These are phyloP conservation scores for Diadophis punctatus DNA, from an alignment of 2,113 vertebrate genomes.

Conservation along the genomic window DNA sequence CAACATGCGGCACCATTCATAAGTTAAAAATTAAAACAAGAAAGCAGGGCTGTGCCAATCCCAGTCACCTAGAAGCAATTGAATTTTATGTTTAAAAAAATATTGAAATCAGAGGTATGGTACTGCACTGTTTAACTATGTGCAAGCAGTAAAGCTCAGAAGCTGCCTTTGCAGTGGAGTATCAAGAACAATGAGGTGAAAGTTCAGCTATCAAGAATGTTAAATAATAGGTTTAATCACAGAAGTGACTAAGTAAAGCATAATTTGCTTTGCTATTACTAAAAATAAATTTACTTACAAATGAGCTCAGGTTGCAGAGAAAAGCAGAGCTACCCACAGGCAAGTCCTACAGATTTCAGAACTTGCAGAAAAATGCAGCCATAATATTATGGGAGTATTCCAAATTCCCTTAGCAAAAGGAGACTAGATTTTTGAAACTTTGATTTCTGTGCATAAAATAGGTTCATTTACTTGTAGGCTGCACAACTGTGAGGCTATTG, in stretches of 20 bases:
- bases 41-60: slow-evolving; percentile 75
- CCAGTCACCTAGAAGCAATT: slow-evolving; percentile 72
- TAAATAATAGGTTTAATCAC: slow-evolving; percentile 22
- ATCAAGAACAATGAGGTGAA: slow-evolving; percentile 27
- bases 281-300: neutral
- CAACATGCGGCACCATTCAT: slow-evolving; percentile 80
- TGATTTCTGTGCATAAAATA: neutral
- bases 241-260: slow-evolving; percentile 21
- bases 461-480: neutral
- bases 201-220: slow-evolving; percentile 10
- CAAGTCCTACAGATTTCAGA: slow-evolving; percentile 4
- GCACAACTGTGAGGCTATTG: slow-evolving; percentile 18
- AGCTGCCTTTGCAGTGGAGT: slow-evolving; percentile 44
- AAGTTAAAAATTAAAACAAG: slow-evolving; percentile 69
- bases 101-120: slow-evolving; percentile 59
- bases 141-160: slow-evolving; percentile 52
- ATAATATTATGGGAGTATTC: neutral
- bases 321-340: neutral
- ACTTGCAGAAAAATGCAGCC: slow-evolving; percentile 24
- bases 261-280: fast-evolving
- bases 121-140: slow-evolving; percentile 52
- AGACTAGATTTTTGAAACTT: slow-evolving; percentile 2
- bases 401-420: neutral
- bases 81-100: slow-evolving; percentile 55
- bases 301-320: neutral